A percentile compares a stretch with the other conserved stretches of the same genome.
Evolutionary conservation across 2,113 vertebrate species (phyloP).

Genomic region (Piaya cayana): DNA sequence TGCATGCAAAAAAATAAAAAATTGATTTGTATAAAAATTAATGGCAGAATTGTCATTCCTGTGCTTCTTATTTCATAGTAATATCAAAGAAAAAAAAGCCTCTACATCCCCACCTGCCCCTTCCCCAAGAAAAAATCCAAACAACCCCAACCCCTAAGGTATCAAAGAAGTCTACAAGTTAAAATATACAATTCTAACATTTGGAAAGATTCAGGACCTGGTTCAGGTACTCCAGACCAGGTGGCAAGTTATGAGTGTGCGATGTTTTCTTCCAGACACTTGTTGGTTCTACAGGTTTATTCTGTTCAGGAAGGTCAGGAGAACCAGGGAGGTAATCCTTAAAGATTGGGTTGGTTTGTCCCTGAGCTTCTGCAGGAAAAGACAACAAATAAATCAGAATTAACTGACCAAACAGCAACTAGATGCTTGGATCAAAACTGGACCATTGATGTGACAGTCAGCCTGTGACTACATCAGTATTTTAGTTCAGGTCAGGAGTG

Average conservation of each 20-base stretch:
- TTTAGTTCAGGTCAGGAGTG: background rate
- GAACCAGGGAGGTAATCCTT: slow-evolving; percentile 68
- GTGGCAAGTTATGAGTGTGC: slow-evolving; percentile 44
- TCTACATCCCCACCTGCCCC: background rate
- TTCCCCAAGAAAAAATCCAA: fast-evolving
- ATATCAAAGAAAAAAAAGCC: background rate
- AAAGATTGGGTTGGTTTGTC: background rate
- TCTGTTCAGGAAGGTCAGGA: slow-evolving; percentile 19
- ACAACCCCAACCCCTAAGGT: background rate
- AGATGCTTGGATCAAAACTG: background rate
- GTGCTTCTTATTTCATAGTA: background rate
- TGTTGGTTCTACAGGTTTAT: background rate
- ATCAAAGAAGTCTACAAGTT: background rate
- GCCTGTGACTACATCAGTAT: background rate
- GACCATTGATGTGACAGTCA: background rate
- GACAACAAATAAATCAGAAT: background rate
- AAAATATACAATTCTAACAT: background rate
- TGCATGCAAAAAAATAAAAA: background rate
- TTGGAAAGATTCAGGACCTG: slow-evolving; percentile 66
- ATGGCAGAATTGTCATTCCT: background rate
- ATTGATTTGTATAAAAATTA: background rate
- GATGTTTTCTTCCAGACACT: slow-evolving; percentile 22
- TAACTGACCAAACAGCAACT: background rate
- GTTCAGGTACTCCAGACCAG: slow-evolving; percentile 78
- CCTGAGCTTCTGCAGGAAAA: slow-evolving; percentile 49